Percentiles rank a stretch among this genome's conserved stretches.
phyloP scores from a whole-genome alignment of 2,888 invertebrate genomes.

The Apantesis nais region DNA sequence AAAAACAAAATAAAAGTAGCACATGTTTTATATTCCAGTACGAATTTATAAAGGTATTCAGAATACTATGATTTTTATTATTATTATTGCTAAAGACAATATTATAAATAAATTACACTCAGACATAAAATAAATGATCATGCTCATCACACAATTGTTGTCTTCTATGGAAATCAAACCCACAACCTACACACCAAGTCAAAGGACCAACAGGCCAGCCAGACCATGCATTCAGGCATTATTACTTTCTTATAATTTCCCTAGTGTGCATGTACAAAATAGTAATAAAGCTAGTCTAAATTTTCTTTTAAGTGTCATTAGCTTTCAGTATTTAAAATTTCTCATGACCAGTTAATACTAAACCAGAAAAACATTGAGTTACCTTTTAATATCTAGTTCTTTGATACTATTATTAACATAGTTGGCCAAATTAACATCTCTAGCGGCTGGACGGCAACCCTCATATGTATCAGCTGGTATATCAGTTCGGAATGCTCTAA shows the following conservation, averaged over 20 bases:
- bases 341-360: too few relatives aligned
- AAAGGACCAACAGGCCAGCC: too few relatives aligned
- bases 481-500: conserved; percentile 92
- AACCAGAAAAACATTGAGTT: conserved; percentile 22
- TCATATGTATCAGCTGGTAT: conserved; percentile 97
- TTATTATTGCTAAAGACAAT: too few relatives aligned
- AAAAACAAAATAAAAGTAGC: conserved; percentile 16
- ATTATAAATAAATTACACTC: too few relatives aligned
- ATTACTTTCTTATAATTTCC: too few relatives aligned
- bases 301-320: not conserved
- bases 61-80: not conserved
- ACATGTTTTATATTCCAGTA: not conserved
- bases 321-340: too few relatives aligned
- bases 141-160: too few relatives aligned
- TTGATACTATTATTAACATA: conserved; percentile 95
- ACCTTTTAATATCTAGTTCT: conserved; percentile 93
- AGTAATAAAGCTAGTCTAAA: not conserved
- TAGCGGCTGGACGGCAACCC: conserved; percentile 93
- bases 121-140: too few relatives aligned
- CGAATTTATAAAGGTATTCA: not conserved
- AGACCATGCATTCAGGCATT: too few relatives aligned
- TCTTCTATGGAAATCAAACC: too few relatives aligned
- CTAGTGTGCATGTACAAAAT: too few relatives aligned
- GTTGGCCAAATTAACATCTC: conserved; percentile 91
- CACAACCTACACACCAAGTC: too few relatives aligned